These are phyloP conservation scores for Eretmocerus hayati DNA, from an alignment of 2,888 invertebrate species.

Conservation along the genomic window DNA sequence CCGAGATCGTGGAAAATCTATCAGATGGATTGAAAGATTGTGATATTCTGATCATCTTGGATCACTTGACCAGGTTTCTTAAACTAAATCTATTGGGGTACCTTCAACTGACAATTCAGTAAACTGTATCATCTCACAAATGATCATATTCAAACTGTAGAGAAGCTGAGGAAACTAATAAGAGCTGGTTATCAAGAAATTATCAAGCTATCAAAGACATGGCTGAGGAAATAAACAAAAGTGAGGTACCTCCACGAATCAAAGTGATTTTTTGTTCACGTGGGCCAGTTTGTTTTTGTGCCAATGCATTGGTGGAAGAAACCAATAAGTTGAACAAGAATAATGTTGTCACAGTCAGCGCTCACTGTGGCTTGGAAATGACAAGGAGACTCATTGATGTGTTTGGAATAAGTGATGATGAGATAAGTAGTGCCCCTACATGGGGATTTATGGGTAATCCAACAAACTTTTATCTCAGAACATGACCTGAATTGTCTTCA, in stretches of 20 bases:
- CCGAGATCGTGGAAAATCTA: slow-evolving; percentile 47
- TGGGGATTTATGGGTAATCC: slow-evolving; percentile 53
- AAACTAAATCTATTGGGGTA: not conserved
- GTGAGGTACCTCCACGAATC: slow-evolving; percentile 47
- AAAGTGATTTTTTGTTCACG: slow-evolving; percentile 52
- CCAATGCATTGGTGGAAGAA: slow-evolving; percentile 47
- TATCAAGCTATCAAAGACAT: slow-evolving; percentile 43
- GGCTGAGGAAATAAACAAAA: slow-evolving; percentile 50
- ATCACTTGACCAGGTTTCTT: slow-evolving; percentile 42
- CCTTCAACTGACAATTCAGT: too few relatives aligned
- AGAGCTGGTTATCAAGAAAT: slow-evolving; percentile 37
- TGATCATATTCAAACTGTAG: too few relatives aligned
- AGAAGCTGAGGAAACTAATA: slow-evolving; percentile 29
- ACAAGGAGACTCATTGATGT: slow-evolving; percentile 32
- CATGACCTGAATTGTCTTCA: too few relatives aligned
- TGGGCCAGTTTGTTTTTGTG: slow-evolving; percentile 56
- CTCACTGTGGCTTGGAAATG: slow-evolving; percentile 52
- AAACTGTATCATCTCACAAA: too few relatives aligned
- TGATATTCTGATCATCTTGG: slow-evolving; percentile 52
- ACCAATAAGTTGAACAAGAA: slow-evolving; percentile 44
- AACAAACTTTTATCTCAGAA: not conserved
- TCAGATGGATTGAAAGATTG: slow-evolving; percentile 48
- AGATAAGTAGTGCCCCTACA: slow-evolving; percentile 56
- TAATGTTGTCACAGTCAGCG: slow-evolving; percentile 55
- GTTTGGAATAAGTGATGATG: slow-evolving; percentile 46